These are phyloP conservation scores for Hylia prasina DNA, from an alignment of 2,113 vertebrate species.

Conservation along the genomic window DNA sequence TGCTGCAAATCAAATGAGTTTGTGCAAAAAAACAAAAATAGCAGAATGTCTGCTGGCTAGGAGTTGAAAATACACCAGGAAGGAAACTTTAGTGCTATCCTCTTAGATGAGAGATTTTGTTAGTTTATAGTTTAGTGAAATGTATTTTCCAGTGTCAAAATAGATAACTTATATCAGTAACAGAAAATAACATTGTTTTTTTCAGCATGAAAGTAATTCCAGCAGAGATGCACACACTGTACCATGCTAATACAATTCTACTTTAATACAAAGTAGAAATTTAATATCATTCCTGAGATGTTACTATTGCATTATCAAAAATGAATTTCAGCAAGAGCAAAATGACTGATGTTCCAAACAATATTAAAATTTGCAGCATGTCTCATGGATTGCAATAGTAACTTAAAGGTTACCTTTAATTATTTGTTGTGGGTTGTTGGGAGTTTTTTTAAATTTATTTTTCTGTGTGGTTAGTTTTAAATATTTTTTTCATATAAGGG, in stretches of 20 bases:
- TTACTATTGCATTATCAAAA: conserved; percentile 43
- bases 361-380: neutral
- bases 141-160: conserved; percentile 49
- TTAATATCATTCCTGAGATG: conserved; percentile 44
- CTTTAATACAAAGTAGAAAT: conserved; percentile 50
- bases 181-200: conserved; percentile 53
- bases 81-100: neutral
- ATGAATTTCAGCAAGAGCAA: conserved; percentile 22
- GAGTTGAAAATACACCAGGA: neutral
- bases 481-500: neutral
- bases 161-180: conserved; percentile 45
- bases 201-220: conserved; percentile 40
- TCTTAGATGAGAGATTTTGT: conserved; percentile 22
- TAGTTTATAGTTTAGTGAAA: conserved; percentile 27
- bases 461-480: neutral
- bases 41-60: neutral
- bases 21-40: neutral
- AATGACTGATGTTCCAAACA: conserved; percentile 18
- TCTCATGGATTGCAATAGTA: neutral
- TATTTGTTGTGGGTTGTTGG: neutral
- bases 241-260: conserved; percentile 49
- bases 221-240: neutral
- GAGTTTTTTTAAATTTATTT: neutral
- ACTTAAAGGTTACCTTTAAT: neutral
- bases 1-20: neutral